Evolutionary conservation across 2,888 invertebrate species (phyloP).

Genomic region (Antitype chi): DNA sequence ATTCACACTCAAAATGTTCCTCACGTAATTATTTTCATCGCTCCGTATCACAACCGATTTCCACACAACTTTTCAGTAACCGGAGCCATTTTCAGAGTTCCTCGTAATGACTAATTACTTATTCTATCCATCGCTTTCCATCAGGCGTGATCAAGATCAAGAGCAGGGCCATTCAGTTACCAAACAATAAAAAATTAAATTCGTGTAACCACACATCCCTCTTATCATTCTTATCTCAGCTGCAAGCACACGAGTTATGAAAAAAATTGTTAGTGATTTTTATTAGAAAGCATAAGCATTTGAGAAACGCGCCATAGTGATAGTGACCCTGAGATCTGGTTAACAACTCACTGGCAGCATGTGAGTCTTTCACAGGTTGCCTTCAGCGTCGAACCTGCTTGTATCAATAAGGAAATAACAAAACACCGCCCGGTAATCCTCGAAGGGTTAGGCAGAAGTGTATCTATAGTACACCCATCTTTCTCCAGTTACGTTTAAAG

Average conservation of each 20-base stretch:
- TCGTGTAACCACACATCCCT: too few relatives aligned
- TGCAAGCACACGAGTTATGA: not conserved
- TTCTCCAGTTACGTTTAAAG: not conserved
- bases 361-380: constrained; percentile 94
- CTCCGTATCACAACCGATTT: too few relatives aligned
- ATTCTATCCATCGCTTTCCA: too few relatives aligned
- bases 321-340: constrained; percentile 99
- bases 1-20: too few relatives aligned
- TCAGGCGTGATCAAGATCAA: too few relatives aligned
- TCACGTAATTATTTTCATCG: too few relatives aligned
- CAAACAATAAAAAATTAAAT: too few relatives aligned
- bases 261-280: not conserved
- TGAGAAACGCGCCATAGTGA: constrained; percentile 98
- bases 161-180: too few relatives aligned
- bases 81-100: too few relatives aligned
- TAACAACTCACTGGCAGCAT: constrained; percentile 98
- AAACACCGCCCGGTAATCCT: not conserved
- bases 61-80: too few relatives aligned
- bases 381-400: constrained; percentile 92
- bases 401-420: constrained; percentile 11
- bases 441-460: not conserved
- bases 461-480: not conserved
- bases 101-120: too few relatives aligned
- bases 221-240: too few relatives aligned
- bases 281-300: constrained; percentile 84